phyloP scores from a whole-genome alignment of 1,140 invertebrate species.

The Campoletis sonorensis region DNA sequence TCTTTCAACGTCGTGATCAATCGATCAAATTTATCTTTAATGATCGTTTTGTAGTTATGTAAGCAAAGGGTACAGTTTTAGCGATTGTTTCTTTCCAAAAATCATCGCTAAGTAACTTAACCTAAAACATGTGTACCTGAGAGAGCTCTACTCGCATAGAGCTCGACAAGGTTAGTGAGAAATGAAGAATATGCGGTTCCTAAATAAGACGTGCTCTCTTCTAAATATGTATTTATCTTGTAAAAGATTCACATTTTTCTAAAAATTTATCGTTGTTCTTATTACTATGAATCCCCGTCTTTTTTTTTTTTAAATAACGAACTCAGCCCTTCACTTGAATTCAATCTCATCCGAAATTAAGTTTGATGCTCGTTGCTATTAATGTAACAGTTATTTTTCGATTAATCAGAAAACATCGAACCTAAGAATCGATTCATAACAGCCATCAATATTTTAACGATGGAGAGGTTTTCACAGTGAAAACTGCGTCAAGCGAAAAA shows the following conservation, averaged over 20 bases:
- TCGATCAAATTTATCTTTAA: neutral
- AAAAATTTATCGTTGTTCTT: neutral
- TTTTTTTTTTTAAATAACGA: no score
- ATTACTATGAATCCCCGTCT: neutral
- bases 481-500: no score
- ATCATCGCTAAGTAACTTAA: neutral
- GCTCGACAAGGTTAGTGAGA: neutral
- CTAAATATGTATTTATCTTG: neutral
- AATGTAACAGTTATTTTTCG: no score
- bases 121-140: neutral
- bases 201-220: neutral
- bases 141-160: neutral
- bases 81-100: neutral
- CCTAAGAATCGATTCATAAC: no score
- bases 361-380: no score
- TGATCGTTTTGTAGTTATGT: neutral
- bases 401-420: no score
- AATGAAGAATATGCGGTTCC: neutral
- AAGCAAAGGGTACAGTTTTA: neutral
- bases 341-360: no score
- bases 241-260: neutral
- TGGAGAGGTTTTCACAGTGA: no score
- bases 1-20: neutral
- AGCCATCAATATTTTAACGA: no score
- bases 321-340: no score